phyloP scores from a whole-genome alignment of 2,113 vertebrate genomes.

The Gallinago undulata region DNA sequence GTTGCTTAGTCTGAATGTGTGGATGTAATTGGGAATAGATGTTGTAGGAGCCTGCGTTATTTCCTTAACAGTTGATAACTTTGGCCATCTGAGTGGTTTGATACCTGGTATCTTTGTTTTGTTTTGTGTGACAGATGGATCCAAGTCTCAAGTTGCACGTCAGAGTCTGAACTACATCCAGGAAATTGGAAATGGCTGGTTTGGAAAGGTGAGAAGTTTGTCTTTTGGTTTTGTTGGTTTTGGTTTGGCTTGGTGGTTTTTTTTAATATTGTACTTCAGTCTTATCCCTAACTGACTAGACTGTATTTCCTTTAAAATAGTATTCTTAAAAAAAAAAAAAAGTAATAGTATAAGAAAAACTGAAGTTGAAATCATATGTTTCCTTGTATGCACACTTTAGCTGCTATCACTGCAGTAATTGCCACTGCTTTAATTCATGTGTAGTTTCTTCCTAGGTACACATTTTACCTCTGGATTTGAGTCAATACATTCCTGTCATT shows the following conservation, averaged over 20 bases:
- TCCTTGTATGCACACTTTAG: neutral
- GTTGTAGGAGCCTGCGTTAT: neutral
- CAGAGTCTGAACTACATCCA: conserved; percentile 97
- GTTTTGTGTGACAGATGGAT: conserved; percentile 80
- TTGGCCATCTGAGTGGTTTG: neutral
- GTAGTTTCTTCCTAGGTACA: neutral
- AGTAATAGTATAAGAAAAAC: neutral
- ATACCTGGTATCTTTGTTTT: neutral
- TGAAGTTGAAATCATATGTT: neutral
- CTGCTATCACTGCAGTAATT: neutral
- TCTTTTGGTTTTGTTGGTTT: neutral
- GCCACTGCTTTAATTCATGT: neutral
- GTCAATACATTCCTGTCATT: neutral
- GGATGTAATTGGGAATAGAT: neutral
- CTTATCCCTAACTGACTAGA: neutral
- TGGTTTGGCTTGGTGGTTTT: neutral
- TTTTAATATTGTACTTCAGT: neutral
- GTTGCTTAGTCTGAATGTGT: neutral
- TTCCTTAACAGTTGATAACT: neutral
- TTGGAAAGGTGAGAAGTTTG: conserved; percentile 88
- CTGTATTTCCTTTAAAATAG: neutral
- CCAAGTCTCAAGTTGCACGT: conserved; percentile 86
- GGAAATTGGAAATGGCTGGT: conserved; percentile 96
- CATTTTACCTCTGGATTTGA: neutral
- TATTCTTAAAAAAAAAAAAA: neutral